A percentile compares a stretch with the other conserved stretches of the same genome.
phyloP scores from a whole-genome alignment of 2,113 vertebrate genomes.

The Colius striatus region DNA sequence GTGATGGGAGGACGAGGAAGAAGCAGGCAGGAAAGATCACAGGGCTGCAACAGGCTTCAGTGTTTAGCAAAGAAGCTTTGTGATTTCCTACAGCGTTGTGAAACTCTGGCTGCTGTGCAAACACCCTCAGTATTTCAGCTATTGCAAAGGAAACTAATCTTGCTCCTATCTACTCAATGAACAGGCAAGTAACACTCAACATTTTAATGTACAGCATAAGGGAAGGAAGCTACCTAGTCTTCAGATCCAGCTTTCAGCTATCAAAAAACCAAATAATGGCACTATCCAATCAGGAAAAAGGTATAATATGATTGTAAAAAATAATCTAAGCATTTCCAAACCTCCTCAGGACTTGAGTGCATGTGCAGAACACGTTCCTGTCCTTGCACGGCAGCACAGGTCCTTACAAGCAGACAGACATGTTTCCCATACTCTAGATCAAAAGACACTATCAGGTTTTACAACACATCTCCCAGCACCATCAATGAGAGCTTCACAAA shows the following conservation, averaged over 20 bases:
- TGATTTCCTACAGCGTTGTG: not conserved
- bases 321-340: not conserved
- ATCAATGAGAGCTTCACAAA: not conserved
- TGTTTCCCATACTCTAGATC: not conserved
- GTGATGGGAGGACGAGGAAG: not conserved
- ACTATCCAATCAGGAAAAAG: not conserved
- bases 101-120: not conserved
- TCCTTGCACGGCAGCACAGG: not conserved
- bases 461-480: not conserved
- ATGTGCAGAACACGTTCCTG: not conserved
- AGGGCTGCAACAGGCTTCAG: not conserved
- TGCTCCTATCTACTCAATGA: not conserved
- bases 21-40: fast-evolving
- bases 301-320: not conserved
- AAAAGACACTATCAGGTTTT: slow-evolving; percentile 28
- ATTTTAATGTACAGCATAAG: fast-evolving
- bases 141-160: not conserved
- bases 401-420: not conserved
- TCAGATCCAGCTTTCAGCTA: not conserved
- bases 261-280: not conserved
- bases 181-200: not conserved
- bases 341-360: not conserved
- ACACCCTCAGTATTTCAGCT: not conserved
- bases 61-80: not conserved
- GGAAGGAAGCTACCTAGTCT: not conserved